phyloP scores from a whole-genome alignment of 2,113 vertebrate genomes.

The Apodemus sylvaticus region DNA sequence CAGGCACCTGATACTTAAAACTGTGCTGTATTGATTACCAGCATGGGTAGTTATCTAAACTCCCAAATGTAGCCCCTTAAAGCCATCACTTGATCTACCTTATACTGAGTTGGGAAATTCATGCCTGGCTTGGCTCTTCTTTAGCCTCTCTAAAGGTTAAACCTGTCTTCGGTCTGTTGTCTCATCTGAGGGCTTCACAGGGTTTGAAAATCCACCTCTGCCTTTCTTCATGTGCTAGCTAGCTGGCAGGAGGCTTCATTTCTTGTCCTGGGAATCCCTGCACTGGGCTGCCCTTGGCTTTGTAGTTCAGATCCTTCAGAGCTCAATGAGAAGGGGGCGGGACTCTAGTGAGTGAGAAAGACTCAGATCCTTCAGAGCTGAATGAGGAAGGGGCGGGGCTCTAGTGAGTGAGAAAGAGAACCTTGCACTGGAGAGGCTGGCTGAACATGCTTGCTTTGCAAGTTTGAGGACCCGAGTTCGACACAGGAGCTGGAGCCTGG shows the following conservation, averaged over 20 bases:
- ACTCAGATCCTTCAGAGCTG: background rate
- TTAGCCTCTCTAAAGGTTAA: background rate
- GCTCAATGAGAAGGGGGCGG: background rate
- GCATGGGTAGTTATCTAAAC: background rate
- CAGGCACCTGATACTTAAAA: background rate
- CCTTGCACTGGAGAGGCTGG: no score
- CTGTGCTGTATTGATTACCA: background rate
- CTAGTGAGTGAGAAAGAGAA: background rate
- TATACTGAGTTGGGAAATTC: background rate
- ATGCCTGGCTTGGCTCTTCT: background rate
- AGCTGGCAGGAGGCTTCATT: background rate
- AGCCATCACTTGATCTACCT: background rate
- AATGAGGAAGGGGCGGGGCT: background rate
- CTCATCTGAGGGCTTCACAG: background rate
- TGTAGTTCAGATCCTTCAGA: background rate
- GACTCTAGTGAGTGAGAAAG: background rate
- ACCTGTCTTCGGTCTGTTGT: background rate
- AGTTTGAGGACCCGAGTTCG: background rate
- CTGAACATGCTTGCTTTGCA: background rate
- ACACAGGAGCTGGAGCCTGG: background rate
- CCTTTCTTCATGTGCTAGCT: background rate
- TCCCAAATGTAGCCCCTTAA: background rate
- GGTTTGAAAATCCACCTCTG: background rate
- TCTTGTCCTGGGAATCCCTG: background rate
- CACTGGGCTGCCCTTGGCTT: background rate